Evolutionary conservation across 2,113 vertebrate species (phyloP), one percentile per base, ranked within the genome.

Genomic region (Saguinus midas): DNA sequence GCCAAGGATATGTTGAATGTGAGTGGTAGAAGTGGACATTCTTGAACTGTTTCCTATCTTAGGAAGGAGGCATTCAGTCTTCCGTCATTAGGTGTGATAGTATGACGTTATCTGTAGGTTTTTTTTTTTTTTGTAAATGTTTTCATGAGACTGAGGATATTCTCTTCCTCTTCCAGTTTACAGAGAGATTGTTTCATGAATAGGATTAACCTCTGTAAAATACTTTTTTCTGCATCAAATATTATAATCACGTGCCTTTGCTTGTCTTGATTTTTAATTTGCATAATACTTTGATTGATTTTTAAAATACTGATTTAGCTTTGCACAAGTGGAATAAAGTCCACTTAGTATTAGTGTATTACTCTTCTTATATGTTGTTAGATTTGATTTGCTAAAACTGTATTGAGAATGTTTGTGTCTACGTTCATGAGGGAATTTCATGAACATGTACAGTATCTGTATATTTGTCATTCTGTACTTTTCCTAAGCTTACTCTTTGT

Each of bases 201-300:
- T 17, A 6, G 6, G 12, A 8, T 90, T 64, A 85, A 72, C 5
- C 61, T 76, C n/a, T 87, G 14, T 87, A 35, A 87, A 50, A 66
- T 64, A 21, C 5, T 86, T 75, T 25, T 73, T 66, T 83, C 43
- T 66, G 66, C 12, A 37, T 87, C 48, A 91, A 48, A 20, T 48
- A 32, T 20, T 64, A 48, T 17, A 4, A 57, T 61, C 4, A 5
- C 16, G 1, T 25, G 7, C 45, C 87, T 94, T 83, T 57, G 16
- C 27, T 85, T 88, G 32, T 55, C 92, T 96, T 89, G 27, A 45
- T 57, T 82, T 50, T 90, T 73, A 66, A 91, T 70, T 73, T 91
- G 4, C 29, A 79, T 5, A 32, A 72, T 55, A 35, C 4, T 78
- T 40, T 55, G n/a, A 64, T 27, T 78, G 29, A 72, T 80, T 84